These are phyloP conservation scores for Arrhopalites spinosus DNA, from an alignment of 2,888 invertebrate genomes.

Conservation along the genomic window DNA sequence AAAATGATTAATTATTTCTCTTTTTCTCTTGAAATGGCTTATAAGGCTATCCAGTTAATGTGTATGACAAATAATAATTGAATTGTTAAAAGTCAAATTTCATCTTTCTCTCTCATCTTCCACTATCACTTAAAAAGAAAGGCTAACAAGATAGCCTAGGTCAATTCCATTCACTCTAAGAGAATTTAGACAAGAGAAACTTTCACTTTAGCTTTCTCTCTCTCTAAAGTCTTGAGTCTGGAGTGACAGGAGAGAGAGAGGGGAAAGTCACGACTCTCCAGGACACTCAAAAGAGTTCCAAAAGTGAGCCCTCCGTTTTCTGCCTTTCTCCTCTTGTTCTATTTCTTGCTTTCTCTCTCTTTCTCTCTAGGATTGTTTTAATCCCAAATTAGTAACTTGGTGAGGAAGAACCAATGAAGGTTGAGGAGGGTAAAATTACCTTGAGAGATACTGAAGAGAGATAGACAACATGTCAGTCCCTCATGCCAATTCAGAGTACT, in stretches of 20 bases:
- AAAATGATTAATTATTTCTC: too few species aligned
- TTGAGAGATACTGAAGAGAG: neutral
- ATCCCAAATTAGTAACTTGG: constrained; percentile 30
- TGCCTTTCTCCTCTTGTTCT: neutral
- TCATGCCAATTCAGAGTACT: neutral
- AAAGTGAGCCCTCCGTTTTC: neutral
- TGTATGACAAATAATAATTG: too few species aligned
- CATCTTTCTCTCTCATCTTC: too few species aligned
- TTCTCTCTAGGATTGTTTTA: constrained; percentile 13
- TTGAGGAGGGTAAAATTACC: neutral
- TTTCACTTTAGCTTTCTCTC: neutral
- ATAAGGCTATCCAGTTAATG: too few species aligned
- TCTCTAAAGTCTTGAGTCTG: neutral
- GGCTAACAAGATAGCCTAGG: too few species aligned
- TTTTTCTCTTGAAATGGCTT: too few species aligned
- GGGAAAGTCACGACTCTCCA: neutral
- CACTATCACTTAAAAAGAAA: too few species aligned
- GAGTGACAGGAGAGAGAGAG: neutral
- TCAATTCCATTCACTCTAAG: neutral
- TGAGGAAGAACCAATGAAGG: constrained; percentile 7
- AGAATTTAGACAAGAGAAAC: neutral
- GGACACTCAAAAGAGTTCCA: neutral
- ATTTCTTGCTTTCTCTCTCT: neutral
- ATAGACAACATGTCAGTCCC: neutral
- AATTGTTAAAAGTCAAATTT: too few species aligned